Base-by-base conservation (phyloP, 2,888 invertebrate genomes). In the Neoscelio sp. region DNA sequence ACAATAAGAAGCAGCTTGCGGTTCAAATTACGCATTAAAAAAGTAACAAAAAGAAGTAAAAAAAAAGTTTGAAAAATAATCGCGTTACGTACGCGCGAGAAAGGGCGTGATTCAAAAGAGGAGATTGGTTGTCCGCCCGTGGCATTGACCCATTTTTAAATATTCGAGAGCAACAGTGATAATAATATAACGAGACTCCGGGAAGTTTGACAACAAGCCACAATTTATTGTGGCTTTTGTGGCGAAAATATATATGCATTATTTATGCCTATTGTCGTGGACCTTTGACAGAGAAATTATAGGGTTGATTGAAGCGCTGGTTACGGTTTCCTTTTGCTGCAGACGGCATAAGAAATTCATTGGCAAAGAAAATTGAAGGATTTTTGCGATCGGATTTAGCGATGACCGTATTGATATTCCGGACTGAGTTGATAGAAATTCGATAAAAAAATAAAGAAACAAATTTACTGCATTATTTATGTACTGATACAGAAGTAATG, bases 71-170 rank as follows among this genome's bases (percentile, higher is more conserved):
- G 60, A 30, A 44, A 20, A 33, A 52, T 52, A 75, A 62, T 48
- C 56, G 60, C 56, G 42, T 54, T 44, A 58, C 33, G 30, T 54
- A 40, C 58, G 17, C 20, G 26, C 52, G 71, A 73, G 78, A 82
- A 80, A 82, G 73, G 80, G 80, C 74, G 78, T 65, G 60, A 46
- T 67, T 28, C 40, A 33, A 42, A 40, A 40, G 12, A 40, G 73
- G 71, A 73, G 80, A 80, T 80, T 68, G 74, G 58, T 54, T 44
- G 35, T 58, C 35, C 76, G 71, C 28, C 79, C 68, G 60, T 82
- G 83, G 82, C 86, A 87, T 83, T 87, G 87, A 85, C 87, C 86
- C 73, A 80, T 85, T 86, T 87, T 80, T 68, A 77, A 81, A 84
- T 78, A 76, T 83, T 85, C 82, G 81, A 79, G 74, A 83, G 78